Base-by-base conservation (phyloP, 2,888 invertebrate genomes). In the Torymus aiolomorphi region DNA sequence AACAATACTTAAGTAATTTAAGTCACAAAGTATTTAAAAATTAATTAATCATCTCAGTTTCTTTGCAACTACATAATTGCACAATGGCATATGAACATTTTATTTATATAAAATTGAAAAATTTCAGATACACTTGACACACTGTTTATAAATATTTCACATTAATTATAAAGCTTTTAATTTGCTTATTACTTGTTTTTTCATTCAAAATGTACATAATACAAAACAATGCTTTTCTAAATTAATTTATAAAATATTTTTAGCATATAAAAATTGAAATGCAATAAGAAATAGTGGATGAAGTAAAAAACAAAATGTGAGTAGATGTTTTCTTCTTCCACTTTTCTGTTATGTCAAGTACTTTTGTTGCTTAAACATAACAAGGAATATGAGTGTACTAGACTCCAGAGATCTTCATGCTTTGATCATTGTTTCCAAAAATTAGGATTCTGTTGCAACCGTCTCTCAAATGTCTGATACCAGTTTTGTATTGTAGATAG, bases 391-490 rank as follows among this genome's bases (percentile, higher is more conserved):
- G 63, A 73, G 54, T 81, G 71, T 59, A 76, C 66, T 31, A 78
- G 13, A 81, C 49, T 31, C 65, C 73, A 78, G 0, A 81, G 14
- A 63, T 81, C 73, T 16, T 76, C 67, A 16, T 49, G 24, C 56
- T 61, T 81, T 5, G 59, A 86, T 88, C 86, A 89, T 80, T 85
- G 88, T 86, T 95, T 97, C 98, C 98, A 98, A 90, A 98, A 98
- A 88, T 97, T 95, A 0, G 98, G 98, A 91, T 98, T 97, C 83
- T 96, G 95, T 84, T 95, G 94, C 82, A 98, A 91, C 85, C 97
- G 92, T 85, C 98, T 92, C 88, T 97, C 95, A 88, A 99, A 99
- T 89, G 95, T 98, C 83, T 95, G 94, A 88, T 96, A 99, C 99
- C 99, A 99, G 49, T 94, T 95, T 88, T 97, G 96, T 56, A 99